These are phyloP conservation scores for Oenanthe melanoleuca DNA, from an alignment of 2,113 vertebrate genomes.

Conservation along the genomic window DNA sequence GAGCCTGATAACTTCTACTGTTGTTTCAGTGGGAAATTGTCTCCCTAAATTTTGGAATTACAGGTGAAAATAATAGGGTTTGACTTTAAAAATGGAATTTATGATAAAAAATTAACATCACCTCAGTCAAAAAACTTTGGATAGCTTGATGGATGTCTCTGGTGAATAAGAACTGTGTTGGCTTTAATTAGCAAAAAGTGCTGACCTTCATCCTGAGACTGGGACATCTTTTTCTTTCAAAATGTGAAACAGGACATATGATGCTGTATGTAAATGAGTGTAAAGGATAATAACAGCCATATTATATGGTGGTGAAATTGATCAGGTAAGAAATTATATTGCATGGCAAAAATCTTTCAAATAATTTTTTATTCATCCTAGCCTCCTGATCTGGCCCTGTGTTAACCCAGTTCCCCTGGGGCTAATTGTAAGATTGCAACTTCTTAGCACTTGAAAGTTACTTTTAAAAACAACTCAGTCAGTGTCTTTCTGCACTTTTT, in stretches of 20 bases:
- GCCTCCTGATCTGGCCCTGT: not conserved
- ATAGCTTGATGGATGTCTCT: not conserved
- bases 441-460: not conserved
- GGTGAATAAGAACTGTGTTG: not conserved
- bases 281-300: not conserved
- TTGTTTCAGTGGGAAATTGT: not conserved
- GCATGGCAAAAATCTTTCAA: not conserved
- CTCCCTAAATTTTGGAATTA: not conserved
- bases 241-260: not conserved
- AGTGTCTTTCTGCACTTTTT: not conserved
- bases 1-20: not conserved
- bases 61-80: not conserved
- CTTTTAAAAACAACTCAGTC: not conserved
- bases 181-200: not conserved
- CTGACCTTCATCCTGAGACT: not conserved
- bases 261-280: not conserved
- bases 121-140: not conserved
- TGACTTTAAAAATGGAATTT: not conserved
- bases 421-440: not conserved
- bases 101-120: not conserved
- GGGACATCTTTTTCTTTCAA: not conserved
- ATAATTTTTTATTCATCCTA: not conserved
- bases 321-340: not conserved
- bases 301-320: not conserved
- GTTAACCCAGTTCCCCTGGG: not conserved